Conservation (phyloP, 2,113 vertebrate species). For the Pimephales promelas region DNA sequence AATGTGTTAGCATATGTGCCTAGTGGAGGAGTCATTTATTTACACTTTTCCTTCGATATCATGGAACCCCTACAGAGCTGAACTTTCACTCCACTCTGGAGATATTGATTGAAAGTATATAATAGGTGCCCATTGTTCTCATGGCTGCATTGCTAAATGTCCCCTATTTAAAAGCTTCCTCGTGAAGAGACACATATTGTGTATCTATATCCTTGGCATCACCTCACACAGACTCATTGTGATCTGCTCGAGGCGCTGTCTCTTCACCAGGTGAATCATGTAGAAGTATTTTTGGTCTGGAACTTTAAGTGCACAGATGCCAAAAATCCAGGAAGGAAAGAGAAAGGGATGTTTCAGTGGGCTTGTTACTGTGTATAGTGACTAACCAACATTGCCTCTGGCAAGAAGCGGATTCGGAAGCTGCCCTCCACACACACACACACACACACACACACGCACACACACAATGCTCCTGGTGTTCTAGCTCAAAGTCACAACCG, state of each 20-base stretch:
- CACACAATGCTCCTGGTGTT: not conserved
- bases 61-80: slow-evolving; percentile 18
- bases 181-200: not conserved
- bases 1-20: slow-evolving; percentile 6
- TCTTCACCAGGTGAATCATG: slow-evolving; percentile 1
- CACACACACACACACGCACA: not conserved
- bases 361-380: slow-evolving; percentile 35
- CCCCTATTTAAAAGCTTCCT: slow-evolving; percentile 3
- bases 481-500: slow-evolving; percentile 35
- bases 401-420: slow-evolving; percentile 28
- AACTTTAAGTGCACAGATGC: slow-evolving; percentile 2
- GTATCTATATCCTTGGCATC: slow-evolving; percentile 9
- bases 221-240: not conserved
- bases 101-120: slow-evolving; percentile 9
- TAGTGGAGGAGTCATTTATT: slow-evolving; percentile 18
- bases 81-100: slow-evolving; percentile 17
- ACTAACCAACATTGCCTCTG: slow-evolving; percentile 34
- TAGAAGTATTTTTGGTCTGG: slow-evolving; percentile 6
- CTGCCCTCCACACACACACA: not conserved
- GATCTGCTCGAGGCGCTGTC: not conserved
- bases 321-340: slow-evolving; percentile 32
- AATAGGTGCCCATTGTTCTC: slow-evolving; percentile 16
- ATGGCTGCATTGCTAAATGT: slow-evolving; percentile 8
- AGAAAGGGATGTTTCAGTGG: slow-evolving; percentile 34
- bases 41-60: not conserved